Conservation (phyloP, 2,888 invertebrate genomes). For the Metallyticus violacea region DNA sequence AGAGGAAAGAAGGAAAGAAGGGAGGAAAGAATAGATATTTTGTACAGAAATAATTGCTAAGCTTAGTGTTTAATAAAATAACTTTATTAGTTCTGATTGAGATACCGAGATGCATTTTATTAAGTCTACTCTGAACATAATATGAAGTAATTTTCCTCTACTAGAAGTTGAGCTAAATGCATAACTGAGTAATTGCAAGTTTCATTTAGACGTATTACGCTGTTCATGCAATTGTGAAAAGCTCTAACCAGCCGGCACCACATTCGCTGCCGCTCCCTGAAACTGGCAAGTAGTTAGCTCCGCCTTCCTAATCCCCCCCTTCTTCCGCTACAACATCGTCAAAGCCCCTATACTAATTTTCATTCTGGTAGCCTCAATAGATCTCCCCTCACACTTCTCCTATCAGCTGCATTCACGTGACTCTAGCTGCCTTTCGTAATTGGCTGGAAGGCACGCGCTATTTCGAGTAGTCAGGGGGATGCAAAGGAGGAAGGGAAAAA, state of each 20-base stretch:
- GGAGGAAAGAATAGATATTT: no score
- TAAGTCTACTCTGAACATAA: no score
- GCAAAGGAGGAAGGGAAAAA: neutral
- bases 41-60: no score
- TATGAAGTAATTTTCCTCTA: no score
- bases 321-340: no score
- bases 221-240: neutral
- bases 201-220: no score
- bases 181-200: no score
- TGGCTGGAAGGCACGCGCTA: slow-evolving; percentile 32
- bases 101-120: no score
- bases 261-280: neutral
- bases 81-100: no score
- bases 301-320: neutral
- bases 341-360: neutral
- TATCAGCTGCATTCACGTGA: slow-evolving; percentile 24
- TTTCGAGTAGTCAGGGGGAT: neutral
- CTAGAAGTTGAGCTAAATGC: no score
- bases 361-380: slow-evolving; percentile 4
- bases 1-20: no score
- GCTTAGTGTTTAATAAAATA: no score
- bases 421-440: slow-evolving; percentile 13
- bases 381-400: neutral
- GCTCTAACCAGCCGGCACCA: neutral
- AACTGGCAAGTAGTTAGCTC: slow-evolving; percentile 1